Conservation (phyloP, 2,797 vertebrate genomes). For the Sylvilagus floridanus region DNA sequence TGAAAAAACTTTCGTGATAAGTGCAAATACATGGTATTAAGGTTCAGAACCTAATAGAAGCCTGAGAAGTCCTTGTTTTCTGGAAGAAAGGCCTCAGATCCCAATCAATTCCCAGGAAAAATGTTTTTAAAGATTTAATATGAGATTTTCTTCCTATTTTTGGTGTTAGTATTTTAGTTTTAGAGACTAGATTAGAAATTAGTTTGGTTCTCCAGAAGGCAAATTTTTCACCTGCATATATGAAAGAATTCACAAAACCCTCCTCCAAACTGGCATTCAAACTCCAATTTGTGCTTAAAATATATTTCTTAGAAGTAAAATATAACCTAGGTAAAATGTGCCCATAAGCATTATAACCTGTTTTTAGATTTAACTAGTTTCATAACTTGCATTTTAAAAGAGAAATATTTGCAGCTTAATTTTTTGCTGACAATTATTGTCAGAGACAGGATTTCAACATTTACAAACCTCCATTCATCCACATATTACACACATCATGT, state of each 20-base stretch:
- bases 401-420: constrained; percentile 91
- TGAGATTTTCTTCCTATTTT: constrained; percentile 54
- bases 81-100: constrained; percentile 79
- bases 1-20: constrained; percentile 76
- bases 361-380: constrained; percentile 85
- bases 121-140: constrained; percentile 78
- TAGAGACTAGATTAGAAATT: constrained; percentile 73
- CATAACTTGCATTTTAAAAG: constrained; percentile 86
- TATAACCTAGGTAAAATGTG: constrained; percentile 80
- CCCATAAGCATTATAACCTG: constrained; percentile 84
- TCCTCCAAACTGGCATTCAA: constrained; percentile 79
- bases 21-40: constrained; percentile 79
- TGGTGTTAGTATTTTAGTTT: constrained; percentile 73
- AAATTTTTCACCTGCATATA: constrained; percentile 26
- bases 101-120: constrained; percentile 80
- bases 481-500: constrained; percentile 45
- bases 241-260: constrained; percentile 77
- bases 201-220: constrained; percentile 74
- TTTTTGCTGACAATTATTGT: constrained; percentile 90
- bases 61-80: constrained; percentile 13
- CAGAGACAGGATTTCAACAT: constrained; percentile 86
- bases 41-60: constrained; percentile 80
- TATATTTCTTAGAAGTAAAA: constrained; percentile 80
- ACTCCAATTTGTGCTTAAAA: constrained; percentile 77
- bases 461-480: constrained; percentile 80